phyloP scores from a whole-genome alignment of 2,888 invertebrate genomes.

The Rhagium mordax region DNA sequence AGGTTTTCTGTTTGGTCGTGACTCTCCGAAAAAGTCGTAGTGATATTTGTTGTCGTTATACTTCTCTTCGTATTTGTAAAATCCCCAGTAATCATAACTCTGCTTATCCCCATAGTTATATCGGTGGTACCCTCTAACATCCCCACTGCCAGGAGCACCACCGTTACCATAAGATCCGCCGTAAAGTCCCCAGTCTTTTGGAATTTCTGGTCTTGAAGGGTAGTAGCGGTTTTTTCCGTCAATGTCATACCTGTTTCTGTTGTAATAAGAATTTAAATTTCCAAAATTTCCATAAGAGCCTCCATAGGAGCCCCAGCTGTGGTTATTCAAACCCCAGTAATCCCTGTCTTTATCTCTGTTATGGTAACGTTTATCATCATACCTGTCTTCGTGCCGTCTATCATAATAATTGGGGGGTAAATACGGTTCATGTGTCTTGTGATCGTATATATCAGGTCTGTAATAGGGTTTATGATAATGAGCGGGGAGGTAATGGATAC shows the following conservation, averaged over 20 bases:
- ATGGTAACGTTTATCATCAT: slow-evolving; percentile 35
- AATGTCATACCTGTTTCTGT: slow-evolving; percentile 43
- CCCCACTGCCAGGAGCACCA: slow-evolving; percentile 63
- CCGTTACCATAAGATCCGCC: slow-evolving; percentile 65
- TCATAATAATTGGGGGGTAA: slow-evolving; percentile 51
- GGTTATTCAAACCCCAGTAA: slow-evolving; percentile 61
- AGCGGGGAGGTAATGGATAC: slow-evolving; percentile 52
- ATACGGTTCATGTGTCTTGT: slow-evolving; percentile 57
- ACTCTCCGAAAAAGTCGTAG: slow-evolving; percentile 22
- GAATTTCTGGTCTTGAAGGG: slow-evolving; percentile 62
- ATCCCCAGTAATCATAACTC: slow-evolving; percentile 63
- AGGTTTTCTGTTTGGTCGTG: slow-evolving; percentile 30
- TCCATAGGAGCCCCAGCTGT: slow-evolving; percentile 76
- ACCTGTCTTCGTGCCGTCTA: slow-evolving; percentile 4
- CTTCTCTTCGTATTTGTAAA: slow-evolving; percentile 52
- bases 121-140: slow-evolving; percentile 48
- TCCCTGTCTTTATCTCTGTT: slow-evolving; percentile 57
- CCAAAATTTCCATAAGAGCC: slow-evolving; percentile 73
- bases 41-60: slow-evolving; percentile 16
- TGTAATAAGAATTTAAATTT: slow-evolving; percentile 44
- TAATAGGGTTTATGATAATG: slow-evolving; percentile 45
- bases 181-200: slow-evolving; percentile 66
- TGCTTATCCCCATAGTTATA: slow-evolving; percentile 51
- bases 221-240: slow-evolving; percentile 55
- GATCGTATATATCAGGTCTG: slow-evolving; percentile 53